These are phyloP conservation scores for Amphipyra tragopoginis DNA, from an alignment of 2,888 invertebrate genomes.

Conservation along the genomic window DNA sequence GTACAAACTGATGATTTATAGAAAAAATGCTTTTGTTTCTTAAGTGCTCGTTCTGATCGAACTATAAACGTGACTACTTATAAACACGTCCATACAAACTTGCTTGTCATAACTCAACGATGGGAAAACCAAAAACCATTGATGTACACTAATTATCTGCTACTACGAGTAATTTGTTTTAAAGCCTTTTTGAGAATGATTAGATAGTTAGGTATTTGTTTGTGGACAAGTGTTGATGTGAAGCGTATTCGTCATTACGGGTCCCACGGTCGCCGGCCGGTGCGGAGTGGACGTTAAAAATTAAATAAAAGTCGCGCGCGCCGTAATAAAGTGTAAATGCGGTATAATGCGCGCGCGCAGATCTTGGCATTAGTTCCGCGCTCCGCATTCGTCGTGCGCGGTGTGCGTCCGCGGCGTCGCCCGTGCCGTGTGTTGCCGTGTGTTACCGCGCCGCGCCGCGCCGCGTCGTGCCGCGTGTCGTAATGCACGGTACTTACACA, in stretches of 20 bases:
- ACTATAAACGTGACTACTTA: slow-evolving; percentile 50
- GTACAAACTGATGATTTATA: slow-evolving; percentile 2
- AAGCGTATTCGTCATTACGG: slow-evolving; percentile 27
- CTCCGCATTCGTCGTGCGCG: slow-evolving; percentile 77
- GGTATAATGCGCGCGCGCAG: slow-evolving; percentile 64
- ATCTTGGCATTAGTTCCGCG: slow-evolving; percentile 71
- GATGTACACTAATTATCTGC: slow-evolving; percentile 34
- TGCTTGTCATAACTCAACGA: slow-evolving; percentile 41
- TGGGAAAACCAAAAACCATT: slow-evolving; percentile 44
- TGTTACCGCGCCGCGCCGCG: slow-evolving; percentile 45
- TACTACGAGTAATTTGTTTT: slow-evolving; percentile 8
- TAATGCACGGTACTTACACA: slow-evolving; percentile 51
- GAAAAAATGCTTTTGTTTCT: slow-evolving; percentile 7
- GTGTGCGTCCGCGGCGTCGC: slow-evolving; percentile 61
- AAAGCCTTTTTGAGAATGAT: slow-evolving; percentile 32
- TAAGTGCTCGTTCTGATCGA: slow-evolving; percentile 23
- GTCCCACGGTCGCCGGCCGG: slow-evolving; percentile 52
- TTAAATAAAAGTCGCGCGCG: slow-evolving; percentile 62
- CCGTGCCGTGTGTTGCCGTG: slow-evolving; percentile 26
- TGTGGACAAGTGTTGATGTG: slow-evolving; percentile 23
- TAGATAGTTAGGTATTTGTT: slow-evolving; percentile 32
- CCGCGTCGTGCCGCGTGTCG: slow-evolving; percentile 31
- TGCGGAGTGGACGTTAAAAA: slow-evolving; percentile 45
- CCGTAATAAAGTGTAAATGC: slow-evolving; percentile 67
- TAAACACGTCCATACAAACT: slow-evolving; percentile 20